Evolutionary conservation across 2,797 vertebrate genomes (phyloP).

Genomic region (Semotilus atromaculatus): DNA sequence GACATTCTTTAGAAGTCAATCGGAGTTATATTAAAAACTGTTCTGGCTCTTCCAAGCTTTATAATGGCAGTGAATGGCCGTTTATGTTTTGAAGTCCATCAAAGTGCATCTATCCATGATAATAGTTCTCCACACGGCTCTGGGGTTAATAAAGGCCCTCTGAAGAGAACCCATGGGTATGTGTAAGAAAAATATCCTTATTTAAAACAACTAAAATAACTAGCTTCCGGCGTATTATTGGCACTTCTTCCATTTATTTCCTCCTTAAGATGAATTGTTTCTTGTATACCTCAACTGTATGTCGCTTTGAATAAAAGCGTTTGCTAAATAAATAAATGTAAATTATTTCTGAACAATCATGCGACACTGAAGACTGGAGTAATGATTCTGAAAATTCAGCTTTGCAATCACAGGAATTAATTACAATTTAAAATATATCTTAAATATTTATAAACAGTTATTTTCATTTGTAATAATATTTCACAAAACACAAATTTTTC

Average conservation of each 20-base stretch:
- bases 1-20: no score
- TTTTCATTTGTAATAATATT: not conserved
- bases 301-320: not conserved
- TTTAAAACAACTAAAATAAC: no score
- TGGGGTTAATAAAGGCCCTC: no score
- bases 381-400: not conserved
- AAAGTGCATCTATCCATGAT: no score
- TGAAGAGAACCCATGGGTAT: no score
- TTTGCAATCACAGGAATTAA: not conserved
- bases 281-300: not conserved
- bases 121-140: no score
- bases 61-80: no score
- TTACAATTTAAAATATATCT: not conserved
- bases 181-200: no score
- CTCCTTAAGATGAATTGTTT: not conserved
- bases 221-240: no score
- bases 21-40: no score
- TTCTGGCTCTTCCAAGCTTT: no score
- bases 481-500: not conserved
- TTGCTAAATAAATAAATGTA: not conserved
- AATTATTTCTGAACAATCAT: not conserved
- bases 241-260: not conserved
- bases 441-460: not conserved
- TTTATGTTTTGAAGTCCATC: no score
- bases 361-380: not conserved